Conservation (phyloP, 2,797 vertebrate genomes). For the Lophius americanus region DNA sequence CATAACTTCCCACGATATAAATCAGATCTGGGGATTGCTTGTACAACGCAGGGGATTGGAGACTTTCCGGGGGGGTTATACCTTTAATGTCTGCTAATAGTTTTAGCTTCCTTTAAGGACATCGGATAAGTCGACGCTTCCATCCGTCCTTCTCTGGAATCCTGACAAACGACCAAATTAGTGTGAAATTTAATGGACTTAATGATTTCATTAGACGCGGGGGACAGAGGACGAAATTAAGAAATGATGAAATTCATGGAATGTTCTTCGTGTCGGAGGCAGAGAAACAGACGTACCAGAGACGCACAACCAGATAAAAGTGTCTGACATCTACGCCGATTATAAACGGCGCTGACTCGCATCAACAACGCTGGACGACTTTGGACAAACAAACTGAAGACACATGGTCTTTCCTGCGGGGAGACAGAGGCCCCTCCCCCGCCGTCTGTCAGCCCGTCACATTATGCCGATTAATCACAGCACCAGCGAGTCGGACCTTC, state of each 20-base stretch:
- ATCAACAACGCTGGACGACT: too few species aligned
- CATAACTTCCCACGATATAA: too few species aligned
- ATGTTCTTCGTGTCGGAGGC: too few species aligned
- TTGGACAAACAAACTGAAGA: background rate
- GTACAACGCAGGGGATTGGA: too few species aligned
- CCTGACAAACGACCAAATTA: background rate
- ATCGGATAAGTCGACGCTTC: background rate
- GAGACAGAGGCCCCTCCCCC: background rate
- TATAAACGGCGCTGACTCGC: too few species aligned
- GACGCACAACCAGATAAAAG: background rate
- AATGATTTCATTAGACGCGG: background rate
- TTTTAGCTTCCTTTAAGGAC: too few species aligned
- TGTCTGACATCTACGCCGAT: too few species aligned
- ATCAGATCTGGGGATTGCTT: too few species aligned
- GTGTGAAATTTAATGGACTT: background rate
- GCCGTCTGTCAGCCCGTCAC: background rate
- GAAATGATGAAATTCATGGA: too few species aligned
- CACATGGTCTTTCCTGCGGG: background rate
- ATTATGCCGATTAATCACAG: slow-evolving; percentile 15
- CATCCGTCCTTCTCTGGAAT: background rate
- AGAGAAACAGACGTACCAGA: background rate
- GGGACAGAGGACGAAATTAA: too few species aligned
- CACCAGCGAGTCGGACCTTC: background rate
- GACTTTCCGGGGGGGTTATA: too few species aligned
- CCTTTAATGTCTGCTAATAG: too few species aligned